Evolutionary conservation across 2,113 vertebrate species (phyloP).

Genomic region (Cryptoleucopteryx plumbea): DNA sequence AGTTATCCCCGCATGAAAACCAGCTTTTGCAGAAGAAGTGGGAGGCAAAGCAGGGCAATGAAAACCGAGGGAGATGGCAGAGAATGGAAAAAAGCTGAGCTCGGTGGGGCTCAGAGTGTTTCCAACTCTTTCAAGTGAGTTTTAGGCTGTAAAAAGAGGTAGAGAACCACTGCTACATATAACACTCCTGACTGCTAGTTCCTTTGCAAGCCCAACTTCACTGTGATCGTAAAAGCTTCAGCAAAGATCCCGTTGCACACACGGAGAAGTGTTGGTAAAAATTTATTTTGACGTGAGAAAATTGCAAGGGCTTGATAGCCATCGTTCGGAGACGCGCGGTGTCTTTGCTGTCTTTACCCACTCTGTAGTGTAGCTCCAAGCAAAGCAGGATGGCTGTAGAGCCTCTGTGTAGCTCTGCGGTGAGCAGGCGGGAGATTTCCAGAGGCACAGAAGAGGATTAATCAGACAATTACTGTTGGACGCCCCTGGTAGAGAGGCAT

Average conservation of each 20-base stretch:
- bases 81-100: not conserved
- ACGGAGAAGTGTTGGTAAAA: not conserved
- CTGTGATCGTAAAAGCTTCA: not conserved
- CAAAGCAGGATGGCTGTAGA: not conserved
- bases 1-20: not conserved
- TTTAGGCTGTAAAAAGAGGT: not conserved
- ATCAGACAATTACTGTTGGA: not conserved
- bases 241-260: not conserved
- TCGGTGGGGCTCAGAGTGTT: not conserved
- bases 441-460: not conserved
- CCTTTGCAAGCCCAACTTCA: not conserved
- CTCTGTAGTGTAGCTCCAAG: not conserved
- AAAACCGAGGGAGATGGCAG: not conserved
- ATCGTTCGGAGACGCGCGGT: accelerated
- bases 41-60: not conserved
- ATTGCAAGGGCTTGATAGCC: not conserved
- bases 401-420: not conserved
- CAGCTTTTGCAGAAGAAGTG: not conserved
- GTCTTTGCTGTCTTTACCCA: not conserved
- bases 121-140: not conserved
- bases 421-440: not conserved
- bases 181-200: not conserved
- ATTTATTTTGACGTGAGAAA: not conserved
- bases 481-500: not conserved
- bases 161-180: not conserved